Evolutionary conservation across 2,797 vertebrate genomes (phyloP).

Genomic region (Cirrhinus molitorella): DNA sequence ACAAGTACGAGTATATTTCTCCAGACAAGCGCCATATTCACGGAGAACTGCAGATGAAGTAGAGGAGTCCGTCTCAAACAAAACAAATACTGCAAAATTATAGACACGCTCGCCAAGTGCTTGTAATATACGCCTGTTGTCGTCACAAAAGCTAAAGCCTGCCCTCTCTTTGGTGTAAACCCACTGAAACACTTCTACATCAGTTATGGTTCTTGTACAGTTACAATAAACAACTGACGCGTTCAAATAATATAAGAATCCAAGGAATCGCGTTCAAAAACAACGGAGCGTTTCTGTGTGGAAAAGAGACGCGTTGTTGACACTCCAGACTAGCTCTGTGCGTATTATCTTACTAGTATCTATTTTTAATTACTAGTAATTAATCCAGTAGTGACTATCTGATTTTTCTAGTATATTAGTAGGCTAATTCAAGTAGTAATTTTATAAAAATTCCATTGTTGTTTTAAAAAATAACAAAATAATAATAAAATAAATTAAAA

Average conservation of each 20-base stretch:
- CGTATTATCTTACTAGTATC: background rate
- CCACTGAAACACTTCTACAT: background rate
- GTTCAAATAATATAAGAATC: background rate
- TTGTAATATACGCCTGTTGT: background rate
- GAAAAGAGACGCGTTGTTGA: background rate
- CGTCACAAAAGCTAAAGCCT: background rate
- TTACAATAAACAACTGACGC: background rate
- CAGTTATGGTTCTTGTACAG: background rate
- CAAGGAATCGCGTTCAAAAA: too few species aligned
- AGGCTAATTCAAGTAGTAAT: too few species aligned
- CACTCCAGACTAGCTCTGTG: background rate
- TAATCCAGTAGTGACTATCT: background rate
- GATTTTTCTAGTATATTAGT: background rate
- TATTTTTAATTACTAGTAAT: background rate
- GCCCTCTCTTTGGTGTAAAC: background rate
- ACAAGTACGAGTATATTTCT: background rate
- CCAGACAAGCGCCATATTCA: slow-evolving; percentile 17
- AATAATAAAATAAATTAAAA: too few species aligned
- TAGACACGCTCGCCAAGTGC: background rate
- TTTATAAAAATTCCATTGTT: too few species aligned
- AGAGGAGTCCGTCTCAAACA: too few species aligned
- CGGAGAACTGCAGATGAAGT: too few species aligned
- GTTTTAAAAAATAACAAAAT: too few species aligned
- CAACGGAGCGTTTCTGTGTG: background rate
- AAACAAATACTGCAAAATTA: too few species aligned